Percentiles rank a stretch among this genome's conserved stretches.
These are phyloP conservation scores for Salvelinus sp. DNA, from an alignment of 2,113 vertebrate genomes.

Conservation along the genomic window DNA sequence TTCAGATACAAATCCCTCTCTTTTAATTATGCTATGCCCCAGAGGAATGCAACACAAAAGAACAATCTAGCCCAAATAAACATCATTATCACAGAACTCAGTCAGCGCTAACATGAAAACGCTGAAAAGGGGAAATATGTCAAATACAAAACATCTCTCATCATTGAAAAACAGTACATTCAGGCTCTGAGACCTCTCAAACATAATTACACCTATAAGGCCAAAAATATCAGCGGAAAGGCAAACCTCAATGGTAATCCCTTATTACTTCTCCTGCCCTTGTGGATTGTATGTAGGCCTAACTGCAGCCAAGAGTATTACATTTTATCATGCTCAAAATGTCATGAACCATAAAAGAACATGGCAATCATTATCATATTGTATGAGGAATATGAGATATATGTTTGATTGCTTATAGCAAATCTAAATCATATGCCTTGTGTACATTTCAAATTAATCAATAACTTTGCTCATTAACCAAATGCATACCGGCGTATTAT, in stretches of 20 bases:
- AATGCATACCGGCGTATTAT: too few species aligned
- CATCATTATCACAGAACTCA: conserved; percentile 34
- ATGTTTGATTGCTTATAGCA: background rate
- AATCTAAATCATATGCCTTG: background rate
- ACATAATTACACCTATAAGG: conserved; percentile 58
- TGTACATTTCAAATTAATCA: conserved; percentile 17
- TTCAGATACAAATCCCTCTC: conserved; percentile 16
- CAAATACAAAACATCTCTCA: conserved; percentile 60
- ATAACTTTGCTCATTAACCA: too few species aligned
- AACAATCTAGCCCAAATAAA: conserved; percentile 52
- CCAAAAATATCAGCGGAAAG: background rate
- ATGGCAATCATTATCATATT: too few species aligned
- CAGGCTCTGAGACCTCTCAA: conserved; percentile 57
- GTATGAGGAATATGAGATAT: too few species aligned
- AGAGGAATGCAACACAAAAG: conserved; percentile 33
- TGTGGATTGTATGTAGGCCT: too few species aligned
- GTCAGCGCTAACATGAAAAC: conserved; percentile 37
- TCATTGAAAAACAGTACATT: conserved; percentile 56
- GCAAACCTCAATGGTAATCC: conserved; percentile 44
- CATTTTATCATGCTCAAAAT: too few species aligned
- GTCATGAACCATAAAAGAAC: too few species aligned
- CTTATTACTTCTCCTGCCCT: too few species aligned
- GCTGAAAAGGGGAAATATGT: conserved; percentile 51
- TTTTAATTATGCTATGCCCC: conserved; percentile 31
- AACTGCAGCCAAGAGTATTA: too few species aligned